phyloP scores from a whole-genome alignment of 2,797 vertebrate species.

The Phalloptychus januarius region DNA sequence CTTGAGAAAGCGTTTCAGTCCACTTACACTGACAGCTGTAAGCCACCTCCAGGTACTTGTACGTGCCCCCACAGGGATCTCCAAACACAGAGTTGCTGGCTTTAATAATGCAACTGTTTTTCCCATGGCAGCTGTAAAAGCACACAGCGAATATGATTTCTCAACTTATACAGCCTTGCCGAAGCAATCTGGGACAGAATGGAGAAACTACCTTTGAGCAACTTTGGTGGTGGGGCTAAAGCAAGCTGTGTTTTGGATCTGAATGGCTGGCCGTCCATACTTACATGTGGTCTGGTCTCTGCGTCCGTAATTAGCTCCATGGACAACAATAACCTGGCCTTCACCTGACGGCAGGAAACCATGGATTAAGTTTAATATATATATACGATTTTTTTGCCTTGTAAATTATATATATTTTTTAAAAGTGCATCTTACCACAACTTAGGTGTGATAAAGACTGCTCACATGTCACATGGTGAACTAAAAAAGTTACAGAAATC shows the following conservation, averaged over 20 bases:
- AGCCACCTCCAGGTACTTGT: conserved; percentile 63
- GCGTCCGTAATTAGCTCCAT: conserved; percentile 54
- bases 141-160: neutral
- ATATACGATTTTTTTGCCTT: neutral
- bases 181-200: neutral
- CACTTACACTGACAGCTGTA: conserved; percentile 49
- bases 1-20: neutral
- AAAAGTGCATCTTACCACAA: conserved; percentile 41
- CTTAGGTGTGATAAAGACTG: conserved; percentile 24
- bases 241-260: conserved; percentile 21
- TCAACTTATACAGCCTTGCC: neutral
- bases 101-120: conserved; percentile 37
- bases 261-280: accelerated
- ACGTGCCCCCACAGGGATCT: conserved; percentile 41
- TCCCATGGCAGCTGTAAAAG: conserved; percentile 54
- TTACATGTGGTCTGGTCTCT: conserved; percentile 41
- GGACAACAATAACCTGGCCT: conserved; percentile 36
- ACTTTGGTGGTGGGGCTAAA: neutral
- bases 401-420: neutral
- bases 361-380: neutral
- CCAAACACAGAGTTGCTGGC: conserved; percentile 25
- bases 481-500: conserved; percentile 39
- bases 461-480: conserved; percentile 26
- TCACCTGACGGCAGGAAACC: conserved; percentile 6
- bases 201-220: neutral